Conservation (phyloP, 2,113 vertebrate genomes). For the Salvelinus fontinalis region DNA sequence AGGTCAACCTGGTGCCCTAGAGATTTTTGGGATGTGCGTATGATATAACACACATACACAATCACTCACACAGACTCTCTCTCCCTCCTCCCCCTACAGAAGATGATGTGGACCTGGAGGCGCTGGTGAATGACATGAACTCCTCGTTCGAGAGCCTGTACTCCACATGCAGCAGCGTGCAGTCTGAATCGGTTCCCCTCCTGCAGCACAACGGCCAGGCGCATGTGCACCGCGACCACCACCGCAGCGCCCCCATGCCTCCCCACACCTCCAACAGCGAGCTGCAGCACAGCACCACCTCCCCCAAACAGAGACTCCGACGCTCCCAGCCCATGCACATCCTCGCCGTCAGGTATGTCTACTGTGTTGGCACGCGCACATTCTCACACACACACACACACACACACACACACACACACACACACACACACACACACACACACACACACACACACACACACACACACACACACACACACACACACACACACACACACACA, state of each 20-base stretch:
- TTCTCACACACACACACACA: neutral
- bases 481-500: neutral
- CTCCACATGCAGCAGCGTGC: slow-evolving; percentile 77
- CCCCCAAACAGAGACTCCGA: slow-evolving; percentile 73
- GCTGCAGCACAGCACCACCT: slow-evolving; percentile 40
- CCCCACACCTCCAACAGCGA: slow-evolving; percentile 38
- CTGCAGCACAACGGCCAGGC: slow-evolving; percentile 83
- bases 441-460: neutral
- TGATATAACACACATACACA: too few relatives aligned
- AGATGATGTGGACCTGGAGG: slow-evolving; percentile 90
- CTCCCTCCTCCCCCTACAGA: slow-evolving; percentile 70
- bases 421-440: neutral
- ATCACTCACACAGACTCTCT: too few relatives aligned
- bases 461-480: neutral
- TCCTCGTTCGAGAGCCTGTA: slow-evolving; percentile 89
- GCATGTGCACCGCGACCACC: slow-evolving; percentile 38
- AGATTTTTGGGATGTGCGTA: too few relatives aligned
- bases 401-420: neutral
- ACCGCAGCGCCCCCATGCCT: slow-evolving; percentile 26
- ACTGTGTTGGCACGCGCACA: neutral
- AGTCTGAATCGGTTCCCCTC: slow-evolving; percentile 81
- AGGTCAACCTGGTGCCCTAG: too few relatives aligned
- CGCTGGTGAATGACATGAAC: slow-evolving; percentile 93
- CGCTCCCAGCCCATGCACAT: slow-evolving; percentile 96
- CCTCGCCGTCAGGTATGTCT: slow-evolving; percentile 86